Conservation (phyloP, 2,888 invertebrate genomes). For the Xestoiulus laeticollis region DNA sequence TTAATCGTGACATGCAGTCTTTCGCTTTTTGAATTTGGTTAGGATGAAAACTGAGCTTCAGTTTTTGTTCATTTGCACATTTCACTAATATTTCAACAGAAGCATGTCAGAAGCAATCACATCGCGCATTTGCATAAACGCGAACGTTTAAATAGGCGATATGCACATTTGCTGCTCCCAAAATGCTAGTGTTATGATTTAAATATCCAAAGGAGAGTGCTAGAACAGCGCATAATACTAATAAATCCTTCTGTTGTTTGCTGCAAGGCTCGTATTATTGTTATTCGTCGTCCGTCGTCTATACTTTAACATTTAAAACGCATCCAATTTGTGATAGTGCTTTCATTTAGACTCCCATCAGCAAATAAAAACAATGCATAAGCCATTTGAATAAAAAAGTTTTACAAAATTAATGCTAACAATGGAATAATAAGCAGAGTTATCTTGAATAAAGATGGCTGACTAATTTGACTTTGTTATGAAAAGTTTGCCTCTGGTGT, state of each 20-base stretch:
- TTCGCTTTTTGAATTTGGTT: neutral
- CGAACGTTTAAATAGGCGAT: neutral
- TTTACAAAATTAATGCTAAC: neutral
- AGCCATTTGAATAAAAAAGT: neutral
- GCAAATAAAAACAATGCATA: neutral
- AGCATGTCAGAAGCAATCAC: neutral
- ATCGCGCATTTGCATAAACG: neutral
- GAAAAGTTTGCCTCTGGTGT: neutral
- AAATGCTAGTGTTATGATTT: conserved; percentile 14
- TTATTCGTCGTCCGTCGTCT: neutral
- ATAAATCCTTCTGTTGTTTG: neutral
- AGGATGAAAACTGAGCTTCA: neutral
- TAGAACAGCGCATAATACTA: neutral
- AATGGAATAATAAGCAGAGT: neutral
- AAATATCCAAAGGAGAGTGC: neutral
- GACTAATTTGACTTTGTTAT: neutral
- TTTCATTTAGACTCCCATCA: conserved; percentile 13
- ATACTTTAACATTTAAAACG: conserved; percentile 3
- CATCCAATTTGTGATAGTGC: neutral
- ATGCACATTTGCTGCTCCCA: neutral
- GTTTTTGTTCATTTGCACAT: neutral
- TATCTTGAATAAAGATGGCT: neutral
- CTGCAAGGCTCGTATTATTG: neutral
- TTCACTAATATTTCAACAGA: neutral
- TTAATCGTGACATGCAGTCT: neutral